phyloP scores from a whole-genome alignment of 2,888 invertebrate species.

The Athalia rosae region DNA sequence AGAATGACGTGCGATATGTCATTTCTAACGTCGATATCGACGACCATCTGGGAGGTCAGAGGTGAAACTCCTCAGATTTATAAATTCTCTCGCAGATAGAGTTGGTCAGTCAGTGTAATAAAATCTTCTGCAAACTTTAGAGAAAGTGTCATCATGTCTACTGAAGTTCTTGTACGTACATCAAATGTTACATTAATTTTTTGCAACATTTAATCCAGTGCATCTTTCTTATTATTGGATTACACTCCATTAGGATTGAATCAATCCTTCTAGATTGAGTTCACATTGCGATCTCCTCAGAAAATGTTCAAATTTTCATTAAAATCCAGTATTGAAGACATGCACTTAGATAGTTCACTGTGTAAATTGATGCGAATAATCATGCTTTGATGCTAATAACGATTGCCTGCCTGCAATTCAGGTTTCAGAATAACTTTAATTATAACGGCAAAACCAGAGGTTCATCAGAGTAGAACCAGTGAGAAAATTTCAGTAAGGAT shows the following conservation, averaged over 20 bases:
- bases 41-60: constrained; percentile 61
- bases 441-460: no score
- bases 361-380: no score
- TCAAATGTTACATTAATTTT: constrained; percentile 1
- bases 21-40: constrained; percentile 13
- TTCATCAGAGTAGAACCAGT: no score
- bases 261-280: no score
- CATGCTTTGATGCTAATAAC: no score
- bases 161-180: constrained; percentile 57
- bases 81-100: constrained; percentile 62
- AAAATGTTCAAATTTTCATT: background rate
- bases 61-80: constrained; percentile 66
- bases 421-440: no score
- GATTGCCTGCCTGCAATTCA: no score
- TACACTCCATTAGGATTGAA: background rate
- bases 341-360: background rate
- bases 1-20: constrained; percentile 25
- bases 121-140: constrained; percentile 51
- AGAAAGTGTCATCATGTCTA: constrained; percentile 51
- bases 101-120: constrained; percentile 60
- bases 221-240: background rate
- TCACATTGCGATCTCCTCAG: background rate
- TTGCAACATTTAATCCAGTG: background rate
- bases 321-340: background rate
- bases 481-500: no score